Conservation (phyloP, 2,888 invertebrate species). For the Campoplex capitator region DNA sequence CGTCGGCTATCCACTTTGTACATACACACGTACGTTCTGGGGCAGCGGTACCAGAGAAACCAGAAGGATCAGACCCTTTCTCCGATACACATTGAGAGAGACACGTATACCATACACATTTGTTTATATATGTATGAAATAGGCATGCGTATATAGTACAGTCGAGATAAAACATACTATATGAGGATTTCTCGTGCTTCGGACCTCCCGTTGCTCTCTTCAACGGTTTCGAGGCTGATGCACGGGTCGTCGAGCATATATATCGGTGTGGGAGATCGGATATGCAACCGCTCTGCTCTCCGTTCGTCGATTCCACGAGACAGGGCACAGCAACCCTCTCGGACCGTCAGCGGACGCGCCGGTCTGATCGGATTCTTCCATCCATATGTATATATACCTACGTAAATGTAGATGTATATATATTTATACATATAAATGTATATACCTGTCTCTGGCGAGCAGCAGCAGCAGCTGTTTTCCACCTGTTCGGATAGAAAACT, state of each 20-base stretch:
- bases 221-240: conserved; percentile 54
- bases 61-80: conserved; percentile 62
- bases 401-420: background rate
- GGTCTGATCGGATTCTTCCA: conserved; percentile 61
- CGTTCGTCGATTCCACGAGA: conserved; percentile 65
- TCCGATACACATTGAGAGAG: conserved; percentile 4
- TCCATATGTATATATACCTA: background rate
- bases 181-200: conserved; percentile 34
- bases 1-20: conserved; percentile 67
- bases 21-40: conserved; percentile 43
- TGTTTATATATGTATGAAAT: conserved; percentile 19
- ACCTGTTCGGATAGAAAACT: conserved; percentile 66
- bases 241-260: conserved; percentile 53
- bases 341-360: conserved; percentile 32
- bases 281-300: conserved; percentile 32
- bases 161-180: background rate
- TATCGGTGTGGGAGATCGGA: conserved; percentile 51
- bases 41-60: conserved; percentile 43
- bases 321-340: conserved; percentile 50
- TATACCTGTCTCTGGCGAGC: conserved; percentile 20
- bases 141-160: background rate
- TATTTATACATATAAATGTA: background rate
- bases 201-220: conserved; percentile 66
- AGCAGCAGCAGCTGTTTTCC: conserved; percentile 64
- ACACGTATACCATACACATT: background rate